Base-by-base conservation (phyloP, 2,888 invertebrate genomes). In the Machimus rusticus region DNA sequence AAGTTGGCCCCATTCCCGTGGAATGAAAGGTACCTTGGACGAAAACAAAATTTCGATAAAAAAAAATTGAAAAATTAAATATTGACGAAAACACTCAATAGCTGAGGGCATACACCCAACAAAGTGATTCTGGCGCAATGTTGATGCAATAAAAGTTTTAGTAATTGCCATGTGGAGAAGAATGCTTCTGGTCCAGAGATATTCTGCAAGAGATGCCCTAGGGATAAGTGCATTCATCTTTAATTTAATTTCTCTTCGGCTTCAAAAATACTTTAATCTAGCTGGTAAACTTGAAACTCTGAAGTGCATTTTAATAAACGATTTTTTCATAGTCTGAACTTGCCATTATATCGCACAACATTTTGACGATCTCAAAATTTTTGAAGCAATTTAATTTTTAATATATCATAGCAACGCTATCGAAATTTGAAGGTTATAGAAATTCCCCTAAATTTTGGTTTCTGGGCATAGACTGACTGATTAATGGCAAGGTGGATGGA, bases 1-100 rank as follows among this genome's bases (percentile, higher is more conserved):
- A 66, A 66, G 14, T 46, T 76, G n/a, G 31, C 76, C 28, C 16
- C 16, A 76, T 76, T 76, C 9, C 76, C 23, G 43, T 57, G n/a
- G 51, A 51, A n/a, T 4, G 51, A 4, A 57, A 19, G 23, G n/a
- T 19, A 34, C 34, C 57, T 57, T 66, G 19, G 2, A 66, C 23
- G 12, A 12, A 28, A 78, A 78, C 19, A 78, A n/a, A 78, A 78
- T 4, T 78, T 78, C 43, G 43, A 78, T 43, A 19, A 78, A 78
- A 43, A n/a, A 78, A 78, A 78, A 78, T 78, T 39, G 78, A 78
- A 78, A 78, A 78, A 43, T 78, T 78, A 78, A 78, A 78, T 78
- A 78, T 78, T 78, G 43, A 78, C 78, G 78, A 23, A 46, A 78
- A 8, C 43, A 23, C 43, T 23, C 78, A 43, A 37, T 28, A 43